Evolutionary conservation across 2,888 invertebrate species (phyloP), one percentile per base, ranked within the genome.

Genomic region (Pterostichus madidus): DNA sequence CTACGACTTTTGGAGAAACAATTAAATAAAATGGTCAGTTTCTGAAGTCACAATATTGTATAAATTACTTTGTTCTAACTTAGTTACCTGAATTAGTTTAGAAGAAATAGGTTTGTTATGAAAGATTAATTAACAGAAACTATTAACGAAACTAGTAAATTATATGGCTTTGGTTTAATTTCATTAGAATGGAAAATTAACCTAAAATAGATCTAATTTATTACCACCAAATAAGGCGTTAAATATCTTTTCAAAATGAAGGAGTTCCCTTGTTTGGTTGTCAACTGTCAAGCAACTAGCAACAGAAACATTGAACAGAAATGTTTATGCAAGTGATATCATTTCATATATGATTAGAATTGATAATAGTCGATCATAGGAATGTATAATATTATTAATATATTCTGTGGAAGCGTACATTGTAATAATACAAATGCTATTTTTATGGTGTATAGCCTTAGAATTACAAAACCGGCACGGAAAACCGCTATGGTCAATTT

Each of bases 401-500:
- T 71, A 71, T 71, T 71, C 68, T 71, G 15, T 71, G 17, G 44
- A 17, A 39, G 39, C 7, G 46, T 24, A 44, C 56, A 15, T 39
- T 44, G 44, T 13, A 17, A 39, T 71, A 71, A 71, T 71, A 71
- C 68, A 71, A 71, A 71, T 71, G 44, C 17, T 71, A 71, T 71
- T 71, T 71, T 71, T 71, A 71, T 71, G 68, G 68, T 56, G 46
- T 71, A 71, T 31, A 11, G 64, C 31, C 32, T 64, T 64, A 64
- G 64, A 64, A 71, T 75, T 75, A 49, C 75, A 75, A 75, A 75
- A 75, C 46, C 46, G 46, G 75, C 49, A 52, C 52, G 75, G 75
- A 52, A 32, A 15, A 24, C 49, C 75, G 75, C 75, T 75, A 31
- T 49, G 75, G 75, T 75, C 78, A 61, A 78, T 78, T 78, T 78